Base-by-base conservation (phyloP, 53 echinoderm and acorn worm species). In the Stichopus horrens region DNA sequence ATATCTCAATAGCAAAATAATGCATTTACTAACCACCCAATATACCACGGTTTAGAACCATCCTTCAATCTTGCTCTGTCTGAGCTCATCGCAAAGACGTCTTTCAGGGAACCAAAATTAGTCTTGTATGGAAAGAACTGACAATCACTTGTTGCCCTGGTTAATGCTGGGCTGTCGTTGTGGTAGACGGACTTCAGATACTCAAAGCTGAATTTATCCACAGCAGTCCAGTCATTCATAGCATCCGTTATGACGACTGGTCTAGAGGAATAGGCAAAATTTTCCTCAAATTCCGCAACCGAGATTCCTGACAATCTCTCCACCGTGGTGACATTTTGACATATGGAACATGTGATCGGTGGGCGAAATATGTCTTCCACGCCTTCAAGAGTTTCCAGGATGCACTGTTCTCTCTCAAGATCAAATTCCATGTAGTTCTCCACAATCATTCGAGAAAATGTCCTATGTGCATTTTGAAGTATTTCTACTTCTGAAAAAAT, bases 91-190 rank as follows among this genome's bases (percentile, higher is more conserved):
- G 93, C 86, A 57, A 97, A 94, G 52, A 95, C 95, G 8, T 97
- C 97, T 59, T 89, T 90, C 60, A 97, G 83, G 63, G 75, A 87
- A 9, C 90, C 89, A 94, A 97, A 97, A 6, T 83, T 82, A 9
- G 97, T 95, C 68, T 83, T 78, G 88, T 97, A 97, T 0, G 97
- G 97, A 76, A 97, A 97, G 87, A 97, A 97, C 89, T 97, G 97
- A 53, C 97, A 97, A 23, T 95, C 92, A 14, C 55, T 83, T 8
- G 89, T 67, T n/a, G 52, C 82, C 52, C 91, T 85, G 57, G 93
- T 91, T 8, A 97, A 57, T 7, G 92, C 95, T 9, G 89, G 93
- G 68, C 95, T 95, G 10, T 91, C 89, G 14, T 84, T 58, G 58
- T 63, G 87, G 86, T 97, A 97, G 23, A 97, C 90, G 6, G 78